Evolutionary conservation across 64 coral and sea anemone species (phyloP).

Genomic region (Montipora cactus): DNA sequence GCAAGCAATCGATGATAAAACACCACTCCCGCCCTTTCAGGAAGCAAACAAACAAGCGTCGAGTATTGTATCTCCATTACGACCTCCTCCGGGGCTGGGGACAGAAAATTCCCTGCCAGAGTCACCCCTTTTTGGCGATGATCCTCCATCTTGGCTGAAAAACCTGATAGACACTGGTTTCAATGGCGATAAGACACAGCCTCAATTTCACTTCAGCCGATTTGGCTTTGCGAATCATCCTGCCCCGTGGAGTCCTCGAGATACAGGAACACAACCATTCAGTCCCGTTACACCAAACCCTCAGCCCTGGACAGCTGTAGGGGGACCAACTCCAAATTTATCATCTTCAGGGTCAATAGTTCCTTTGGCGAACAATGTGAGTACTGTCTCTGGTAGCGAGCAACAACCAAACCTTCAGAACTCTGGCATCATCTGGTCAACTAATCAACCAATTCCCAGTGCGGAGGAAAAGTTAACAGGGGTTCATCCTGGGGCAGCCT

Average conservation of each 20-base stretch:
- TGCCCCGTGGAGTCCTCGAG: slow-evolving; percentile 82
- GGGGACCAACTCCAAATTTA: slow-evolving; percentile 70
- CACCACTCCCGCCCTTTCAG: slow-evolving; percentile 28
- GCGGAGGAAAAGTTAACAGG: slow-evolving; percentile 77
- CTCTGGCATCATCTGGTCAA: slow-evolving; percentile 90
- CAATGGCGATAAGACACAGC: not conserved
- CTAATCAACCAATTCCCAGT: slow-evolving; percentile 90
- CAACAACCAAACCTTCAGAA: slow-evolving; percentile 71
- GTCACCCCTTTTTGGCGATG: slow-evolving; percentile 66
- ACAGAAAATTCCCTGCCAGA: slow-evolving; percentile 52
- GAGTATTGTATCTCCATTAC: slow-evolving; percentile 39
- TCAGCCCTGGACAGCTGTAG: slow-evolving; percentile 90
- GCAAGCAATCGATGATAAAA: slow-evolving; percentile 67
- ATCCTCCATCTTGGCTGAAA: slow-evolving; percentile 81
- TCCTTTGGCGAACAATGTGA: slow-evolving; percentile 67
- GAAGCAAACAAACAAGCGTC: slow-evolving; percentile 13
- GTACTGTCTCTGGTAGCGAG: slow-evolving; percentile 40
- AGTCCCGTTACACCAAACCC: slow-evolving; percentile 70
- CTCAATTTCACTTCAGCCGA: slow-evolving; percentile 86
- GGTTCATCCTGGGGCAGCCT: not conserved
- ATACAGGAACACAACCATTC: slow-evolving; percentile 65
- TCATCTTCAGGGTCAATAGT: slow-evolving; percentile 43
- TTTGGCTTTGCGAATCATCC: slow-evolving; percentile 74
- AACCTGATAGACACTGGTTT: slow-evolving; percentile 70
- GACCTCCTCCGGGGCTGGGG: slow-evolving; percentile 91